These are phyloP conservation scores for Conger conger DNA, from an alignment of 2,113 vertebrate genomes.

Conservation along the genomic window DNA sequence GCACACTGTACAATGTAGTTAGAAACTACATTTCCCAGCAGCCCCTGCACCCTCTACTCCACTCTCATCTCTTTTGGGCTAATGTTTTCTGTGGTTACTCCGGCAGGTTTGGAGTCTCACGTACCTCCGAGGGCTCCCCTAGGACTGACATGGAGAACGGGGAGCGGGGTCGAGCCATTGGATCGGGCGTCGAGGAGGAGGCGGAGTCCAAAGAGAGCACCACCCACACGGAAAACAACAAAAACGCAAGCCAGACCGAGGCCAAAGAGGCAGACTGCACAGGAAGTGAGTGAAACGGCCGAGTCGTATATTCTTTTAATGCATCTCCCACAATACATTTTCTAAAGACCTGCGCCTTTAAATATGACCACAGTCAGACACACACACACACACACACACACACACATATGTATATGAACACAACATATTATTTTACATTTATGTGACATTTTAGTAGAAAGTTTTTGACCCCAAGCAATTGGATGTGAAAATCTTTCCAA, in stretches of 20 bases:
- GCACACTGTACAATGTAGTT: too few relatives aligned
- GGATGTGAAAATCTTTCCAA: too few relatives aligned
- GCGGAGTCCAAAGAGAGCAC: slow-evolving; percentile 42
- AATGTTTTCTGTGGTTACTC: neutral
- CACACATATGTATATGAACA: too few relatives aligned
- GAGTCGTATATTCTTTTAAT: neutral
- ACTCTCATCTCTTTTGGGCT: too few relatives aligned
- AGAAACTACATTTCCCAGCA: neutral
- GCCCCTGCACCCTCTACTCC: neutral
- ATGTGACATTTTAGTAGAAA: too few relatives aligned
- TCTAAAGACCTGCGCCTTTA: too few relatives aligned
- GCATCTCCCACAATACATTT: too few relatives aligned
- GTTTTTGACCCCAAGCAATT: too few relatives aligned
- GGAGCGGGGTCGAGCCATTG: slow-evolving; percentile 63
- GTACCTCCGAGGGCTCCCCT: slow-evolving; percentile 71
- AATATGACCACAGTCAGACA: too few relatives aligned
- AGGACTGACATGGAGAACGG: slow-evolving; percentile 76
- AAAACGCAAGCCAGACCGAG: slow-evolving; percentile 6
- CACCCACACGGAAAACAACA: slow-evolving; percentile 43
- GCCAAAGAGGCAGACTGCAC: slow-evolving; percentile 33
- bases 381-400: too few relatives aligned
- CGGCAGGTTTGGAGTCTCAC: slow-evolving; percentile 83
- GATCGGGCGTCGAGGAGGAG: slow-evolving; percentile 66
- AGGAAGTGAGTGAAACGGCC: slow-evolving; percentile 44
- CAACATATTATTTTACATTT: too few relatives aligned